These are phyloP conservation scores for Caenorhabditis parvicauda DNA, from an alignment of 2,888 invertebrate species.

Conservation along the genomic window DNA sequence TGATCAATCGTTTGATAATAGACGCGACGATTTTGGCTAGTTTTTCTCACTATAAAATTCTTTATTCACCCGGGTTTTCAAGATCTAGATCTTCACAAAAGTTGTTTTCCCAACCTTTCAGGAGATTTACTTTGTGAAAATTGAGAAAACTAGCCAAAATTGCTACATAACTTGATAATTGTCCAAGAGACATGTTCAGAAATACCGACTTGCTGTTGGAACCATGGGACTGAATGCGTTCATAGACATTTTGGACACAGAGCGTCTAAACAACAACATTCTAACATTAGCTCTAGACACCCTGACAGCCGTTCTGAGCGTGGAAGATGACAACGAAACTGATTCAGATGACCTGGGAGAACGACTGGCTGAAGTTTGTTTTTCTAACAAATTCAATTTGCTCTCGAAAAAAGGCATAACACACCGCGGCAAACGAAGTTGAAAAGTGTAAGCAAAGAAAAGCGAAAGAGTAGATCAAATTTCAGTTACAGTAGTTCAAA, in stretches of 20 bases:
- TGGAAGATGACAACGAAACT: constrained; percentile 63
- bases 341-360: constrained; percentile 65
- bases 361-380: constrained; percentile 67
- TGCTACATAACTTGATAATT: neutral
- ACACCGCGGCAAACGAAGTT: too few species aligned
- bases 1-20: too few species aligned
- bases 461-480: too few species aligned
- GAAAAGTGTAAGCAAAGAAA: too few species aligned
- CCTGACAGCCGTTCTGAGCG: constrained; percentile 79
- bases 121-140: neutral
- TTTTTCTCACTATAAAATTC: too few species aligned
- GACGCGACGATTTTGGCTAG: too few species aligned
- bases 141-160: neutral
- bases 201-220: constrained; percentile 92
- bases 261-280: constrained; percentile 85
- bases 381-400: constrained; percentile 35
- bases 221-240: constrained; percentile 80
- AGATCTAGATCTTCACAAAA: too few species aligned
- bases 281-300: constrained; percentile 87
- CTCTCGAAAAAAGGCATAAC: too few species aligned
- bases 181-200: constrained; percentile 68
- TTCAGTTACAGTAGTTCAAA: too few species aligned
- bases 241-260: constrained; percentile 78
- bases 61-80: neutral
- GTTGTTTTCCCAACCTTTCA: neutral